phyloP scores from a whole-genome alignment of 1,140 invertebrate genomes.

The Heliconius himera region DNA sequence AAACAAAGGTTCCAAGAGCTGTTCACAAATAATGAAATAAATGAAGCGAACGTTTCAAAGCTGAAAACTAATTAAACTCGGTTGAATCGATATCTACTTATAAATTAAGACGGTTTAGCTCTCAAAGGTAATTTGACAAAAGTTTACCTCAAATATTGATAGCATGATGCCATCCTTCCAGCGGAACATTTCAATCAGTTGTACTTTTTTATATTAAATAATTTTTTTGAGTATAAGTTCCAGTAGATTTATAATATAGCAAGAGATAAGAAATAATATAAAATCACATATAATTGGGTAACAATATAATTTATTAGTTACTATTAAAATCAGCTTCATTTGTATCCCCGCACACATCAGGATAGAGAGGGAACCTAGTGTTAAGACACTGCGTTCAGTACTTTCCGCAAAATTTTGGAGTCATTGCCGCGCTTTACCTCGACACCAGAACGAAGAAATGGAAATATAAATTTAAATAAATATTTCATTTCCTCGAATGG shows the following conservation, averaged over 20 bases:
- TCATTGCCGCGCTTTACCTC: too few species aligned
- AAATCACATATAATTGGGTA: too few species aligned
- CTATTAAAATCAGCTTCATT: too few species aligned
- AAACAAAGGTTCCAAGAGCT: constrained; percentile 44
- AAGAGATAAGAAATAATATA: too few species aligned
- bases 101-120: constrained; percentile 74
- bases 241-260: background rate
- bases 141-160: constrained; percentile 73
- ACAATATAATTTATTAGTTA: too few species aligned
- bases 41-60: constrained; percentile 64
- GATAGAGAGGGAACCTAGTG: too few species aligned
- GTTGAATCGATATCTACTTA: constrained; percentile 74
- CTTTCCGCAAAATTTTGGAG: too few species aligned
- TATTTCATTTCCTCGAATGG: too few species aligned
- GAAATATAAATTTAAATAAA: too few species aligned
- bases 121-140: constrained; percentile 70
- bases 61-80: constrained; percentile 75
- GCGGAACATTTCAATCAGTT: constrained; percentile 18
- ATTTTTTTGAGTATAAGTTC: background rate
- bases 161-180: constrained; percentile 44
- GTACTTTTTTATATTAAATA: background rate
- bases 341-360: too few species aligned
- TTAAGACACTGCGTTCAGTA: too few species aligned
- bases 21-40: constrained; percentile 65
- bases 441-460: too few species aligned